Evolutionary conservation across 2,888 invertebrate species (phyloP), one percentile per base, ranked within the genome.

Genomic region (Auanema freiburgensis): DNA sequence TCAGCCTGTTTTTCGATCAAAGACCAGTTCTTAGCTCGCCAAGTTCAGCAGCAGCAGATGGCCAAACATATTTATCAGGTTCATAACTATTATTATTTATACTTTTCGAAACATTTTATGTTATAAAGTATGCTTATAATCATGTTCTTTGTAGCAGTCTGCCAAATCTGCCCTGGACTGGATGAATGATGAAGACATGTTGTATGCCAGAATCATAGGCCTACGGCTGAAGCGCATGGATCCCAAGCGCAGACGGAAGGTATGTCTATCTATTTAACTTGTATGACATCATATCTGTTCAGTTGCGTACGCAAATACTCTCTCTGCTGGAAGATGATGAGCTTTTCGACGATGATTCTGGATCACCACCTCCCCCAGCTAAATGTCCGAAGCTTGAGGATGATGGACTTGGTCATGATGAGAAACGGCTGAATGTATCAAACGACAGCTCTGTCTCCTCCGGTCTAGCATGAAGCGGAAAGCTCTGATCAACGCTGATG

Each of bases 171-270:
- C 63, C 16, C 21, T 66, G 3, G 77, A 78, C 55, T 77, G 76
- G 78, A 41, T 75, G 11, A 76, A 79, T 53, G 80, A 80, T 53
- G 80, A 80, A 53, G 80, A 80, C 63, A 53, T 75, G 58, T 63
- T 79, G 44, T 80, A 79, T 60, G 71, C 76, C 14, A 56, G 79
- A 46, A 69, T 80, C 18, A 71, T 80, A 41, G 80, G 78, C 1
- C 61, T 79, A 41, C 66, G 74, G 33, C 57, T 80, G 56, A 77
- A 72, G 50, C 77, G 76, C 50, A 77, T 80, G 70, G 67, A 67
- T 43, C 62, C 69, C 21, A 77, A 74, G 49, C 77, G 80, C 46
- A 63, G 74, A 40, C 72, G 77, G 59, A 67, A 66, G 66, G 80
- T 80, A 14, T 56, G 77, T 62, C 23, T 25, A 33, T 33, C 11